A percentile compares a stretch with the other conserved stretches of the same genome.
These are phyloP conservation scores for Potamilus streckersoni DNA, from an alignment of 1,140 invertebrate species.

Conservation along the genomic window DNA sequence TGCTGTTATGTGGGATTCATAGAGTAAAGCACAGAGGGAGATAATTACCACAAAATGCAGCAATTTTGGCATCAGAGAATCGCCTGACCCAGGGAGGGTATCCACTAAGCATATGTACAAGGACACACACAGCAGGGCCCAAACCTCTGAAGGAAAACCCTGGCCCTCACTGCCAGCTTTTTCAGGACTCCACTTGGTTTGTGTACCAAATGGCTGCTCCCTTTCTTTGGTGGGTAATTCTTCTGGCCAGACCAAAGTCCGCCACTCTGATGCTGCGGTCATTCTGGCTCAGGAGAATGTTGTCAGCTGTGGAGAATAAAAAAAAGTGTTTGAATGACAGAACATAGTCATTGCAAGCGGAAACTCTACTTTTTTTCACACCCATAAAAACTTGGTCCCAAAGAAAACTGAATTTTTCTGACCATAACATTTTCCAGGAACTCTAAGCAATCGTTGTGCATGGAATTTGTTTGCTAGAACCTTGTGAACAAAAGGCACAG, in stretches of 20 bases:
- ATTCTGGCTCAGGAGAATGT: slow-evolving; percentile 47
- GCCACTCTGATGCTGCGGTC: slow-evolving; percentile 37
- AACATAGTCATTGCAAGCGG: not conserved
- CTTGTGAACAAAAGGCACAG: no score
- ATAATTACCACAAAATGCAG: slow-evolving; percentile 54
- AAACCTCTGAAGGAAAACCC: slow-evolving; percentile 56
- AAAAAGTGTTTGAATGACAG: not conserved
- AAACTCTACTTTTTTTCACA: no score
- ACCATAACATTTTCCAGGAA: no score
- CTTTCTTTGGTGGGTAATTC: slow-evolving; percentile 22
- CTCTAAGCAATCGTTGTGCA: no score
- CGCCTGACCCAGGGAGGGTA: slow-evolving; percentile 53
- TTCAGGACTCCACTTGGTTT: slow-evolving; percentile 60
- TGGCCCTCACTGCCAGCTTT: slow-evolving; percentile 55
- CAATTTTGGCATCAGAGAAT: slow-evolving; percentile 32
- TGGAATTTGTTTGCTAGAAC: no score
- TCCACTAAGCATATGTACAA: slow-evolving; percentile 59
- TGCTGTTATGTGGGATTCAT: no score
- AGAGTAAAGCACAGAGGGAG: no score
- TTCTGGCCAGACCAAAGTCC: slow-evolving; percentile 57
- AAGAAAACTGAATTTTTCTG: no score
- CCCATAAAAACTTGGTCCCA: no score
- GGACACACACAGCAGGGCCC: slow-evolving; percentile 56
- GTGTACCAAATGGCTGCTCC: slow-evolving; percentile 44
- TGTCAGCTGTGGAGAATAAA: slow-evolving; percentile 52